Evolutionary conservation across 2,113 vertebrate species (phyloP), one percentile per base, ranked within the genome.

Genomic region (Callipepla californica): DNA sequence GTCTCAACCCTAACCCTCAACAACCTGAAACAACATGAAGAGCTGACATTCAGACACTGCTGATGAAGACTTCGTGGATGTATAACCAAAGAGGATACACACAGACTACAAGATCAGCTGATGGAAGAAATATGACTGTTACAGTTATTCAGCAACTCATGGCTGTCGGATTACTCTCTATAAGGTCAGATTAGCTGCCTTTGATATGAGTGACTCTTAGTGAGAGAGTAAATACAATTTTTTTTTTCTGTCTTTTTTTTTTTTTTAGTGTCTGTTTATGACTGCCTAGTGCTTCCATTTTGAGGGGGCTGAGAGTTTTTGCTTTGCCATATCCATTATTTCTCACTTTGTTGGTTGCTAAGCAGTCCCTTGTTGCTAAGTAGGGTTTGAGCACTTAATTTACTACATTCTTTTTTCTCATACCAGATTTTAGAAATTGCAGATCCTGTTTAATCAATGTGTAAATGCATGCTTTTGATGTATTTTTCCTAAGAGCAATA

Each of bases 401-500:
- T 98, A 97, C 97, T 98, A 96, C 97, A 97, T 98, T 98, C 97
- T 98, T 97, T 97, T 96, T 98, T 97, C 97, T 97, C 65, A 0
- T 97, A 98, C 96, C 93, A 98, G 96, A 98, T 98, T 98, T 98
- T 97, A 97, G 97, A 98, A 98, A 98, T 97, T 98, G 95, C 97
- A 98, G 97, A 98, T 98, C 98, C 97, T 97, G 97, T 98, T 98
- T 98, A 98, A 98, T 98, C 97, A 98, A 98, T 98, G 97, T 98
- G 97, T 97, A 98, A 98, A 98, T 98, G 97, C 97, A 97, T 97
- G 97, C 97, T 98, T 98, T 98, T 98, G 98, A 98, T 98, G 97
- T 98, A 98, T 98, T 98, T 98, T 98, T 97, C 97, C 98, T 98
- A 98, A 98, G 98, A 98, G 98, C 97, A 98, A 98, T 98, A 98